Evolutionary conservation across 2,113 vertebrate genomes (phyloP).

Genomic region (Sprattus sprattus): DNA sequence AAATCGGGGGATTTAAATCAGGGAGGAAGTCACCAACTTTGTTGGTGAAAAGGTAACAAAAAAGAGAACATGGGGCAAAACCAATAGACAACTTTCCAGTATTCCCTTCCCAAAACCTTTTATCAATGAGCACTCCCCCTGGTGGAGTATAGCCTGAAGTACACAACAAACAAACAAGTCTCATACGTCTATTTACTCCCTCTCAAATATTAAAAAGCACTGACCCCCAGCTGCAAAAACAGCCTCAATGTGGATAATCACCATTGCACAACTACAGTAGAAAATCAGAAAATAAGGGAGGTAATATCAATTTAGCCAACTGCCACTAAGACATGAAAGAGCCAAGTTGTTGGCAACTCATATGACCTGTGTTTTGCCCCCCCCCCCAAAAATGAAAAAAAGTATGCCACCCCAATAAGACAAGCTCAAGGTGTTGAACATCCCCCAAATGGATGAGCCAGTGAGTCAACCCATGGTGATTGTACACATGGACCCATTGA

Average conservation of each 20-base stretch:
- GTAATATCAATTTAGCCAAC: neutral
- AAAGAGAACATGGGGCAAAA: conserved; percentile 2
- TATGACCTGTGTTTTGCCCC: neutral
- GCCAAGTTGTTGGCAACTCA: neutral
- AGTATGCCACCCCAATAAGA: neutral
- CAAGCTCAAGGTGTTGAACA: conserved; percentile 6
- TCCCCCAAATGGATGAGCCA: neutral
- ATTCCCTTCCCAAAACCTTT: neutral
- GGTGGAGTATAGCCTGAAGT: neutral
- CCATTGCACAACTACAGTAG: neutral
- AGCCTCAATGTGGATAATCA: neutral
- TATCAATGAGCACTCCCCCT: conserved; percentile 1
- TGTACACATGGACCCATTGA: neutral
- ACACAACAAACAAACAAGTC: neutral
- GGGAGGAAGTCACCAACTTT: neutral
- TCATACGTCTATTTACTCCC: neutral
- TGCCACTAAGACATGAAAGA: neutral
- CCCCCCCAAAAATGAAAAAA: neutral
- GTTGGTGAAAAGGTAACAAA: conserved; percentile 9
- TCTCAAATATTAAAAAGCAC: neutral
- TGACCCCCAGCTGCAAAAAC: neutral
- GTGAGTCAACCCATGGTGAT: neutral
- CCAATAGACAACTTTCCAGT: neutral
- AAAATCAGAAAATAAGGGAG: neutral
- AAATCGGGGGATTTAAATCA: neutral